Percentiles rank a stretch among this genome's conserved stretches.
Conservation (phyloP, 1,140 invertebrate species). For the Coelopa frigida region DNA sequence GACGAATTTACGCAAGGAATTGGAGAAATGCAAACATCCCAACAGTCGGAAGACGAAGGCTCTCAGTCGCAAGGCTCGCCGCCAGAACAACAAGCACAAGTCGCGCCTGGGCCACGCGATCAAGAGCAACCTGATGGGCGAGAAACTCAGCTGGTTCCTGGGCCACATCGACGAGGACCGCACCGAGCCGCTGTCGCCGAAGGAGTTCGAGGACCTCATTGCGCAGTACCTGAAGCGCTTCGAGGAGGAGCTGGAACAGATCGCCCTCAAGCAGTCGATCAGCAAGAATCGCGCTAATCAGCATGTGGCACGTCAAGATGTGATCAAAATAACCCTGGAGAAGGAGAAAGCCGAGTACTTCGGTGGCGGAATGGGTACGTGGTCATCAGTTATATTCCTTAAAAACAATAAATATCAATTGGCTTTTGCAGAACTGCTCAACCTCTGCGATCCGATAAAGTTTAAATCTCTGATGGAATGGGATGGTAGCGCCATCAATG, state of each 20-base stretch:
- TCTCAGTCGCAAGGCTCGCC: slow-evolving; percentile 58
- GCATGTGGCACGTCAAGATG: slow-evolving; percentile 66
- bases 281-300: slow-evolving; percentile 59
- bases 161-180: slow-evolving; percentile 51
- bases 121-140: slow-evolving; percentile 62
- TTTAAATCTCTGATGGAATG: slow-evolving; percentile 35
- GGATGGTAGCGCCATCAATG: slow-evolving; percentile 40
- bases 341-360: slow-evolving; percentile 62
- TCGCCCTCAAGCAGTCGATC: slow-evolving; percentile 64
- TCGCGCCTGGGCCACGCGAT: slow-evolving; percentile 55
- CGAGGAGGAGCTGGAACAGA: slow-evolving; percentile 70
- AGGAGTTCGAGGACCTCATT: slow-evolving; percentile 54
- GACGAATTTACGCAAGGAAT: slow-evolving; percentile 45
- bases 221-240: slow-evolving; percentile 53
- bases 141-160: slow-evolving; percentile 66
- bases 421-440: slow-evolving; percentile 37
- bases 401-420: neutral
- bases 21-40: slow-evolving; percentile 63
- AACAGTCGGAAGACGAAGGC: slow-evolving; percentile 69
- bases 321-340: slow-evolving; percentile 63
- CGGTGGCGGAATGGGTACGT: slow-evolving; percentile 61
- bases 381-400: neutral
- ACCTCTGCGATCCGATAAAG: slow-evolving; percentile 36
- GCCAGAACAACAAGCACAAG: slow-evolving; percentile 56
- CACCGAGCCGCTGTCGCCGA: slow-evolving; percentile 49